These are phyloP conservation scores for Rhineura floridana DNA, from an alignment of 2,113 vertebrate species.

Conservation along the genomic window DNA sequence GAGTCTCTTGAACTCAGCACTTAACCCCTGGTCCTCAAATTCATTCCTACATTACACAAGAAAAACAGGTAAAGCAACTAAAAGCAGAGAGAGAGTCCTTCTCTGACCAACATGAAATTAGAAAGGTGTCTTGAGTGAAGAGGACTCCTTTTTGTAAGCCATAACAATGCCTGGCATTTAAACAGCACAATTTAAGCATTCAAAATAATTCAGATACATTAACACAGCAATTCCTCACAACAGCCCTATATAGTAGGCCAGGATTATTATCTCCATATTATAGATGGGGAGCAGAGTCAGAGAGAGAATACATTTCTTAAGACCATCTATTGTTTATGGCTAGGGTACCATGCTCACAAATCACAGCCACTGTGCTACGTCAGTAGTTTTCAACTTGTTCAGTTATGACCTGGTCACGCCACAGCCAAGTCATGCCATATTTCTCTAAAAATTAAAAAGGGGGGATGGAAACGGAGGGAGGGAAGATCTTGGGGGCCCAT, in stretches of 20 bases:
- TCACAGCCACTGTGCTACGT: neutral
- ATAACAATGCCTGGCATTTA: neutral
- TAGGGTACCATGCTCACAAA: too few relatives aligned
- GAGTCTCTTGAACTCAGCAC: neutral
- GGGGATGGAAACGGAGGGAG: neutral
- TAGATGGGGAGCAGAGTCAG: neutral
- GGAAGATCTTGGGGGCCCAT: neutral
- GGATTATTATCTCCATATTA: neutral
- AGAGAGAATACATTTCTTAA: neutral
- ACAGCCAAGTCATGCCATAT: neutral
- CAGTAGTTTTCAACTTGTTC: neutral
- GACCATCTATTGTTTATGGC: neutral
- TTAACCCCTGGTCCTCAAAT: neutral
- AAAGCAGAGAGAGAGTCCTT: neutral
- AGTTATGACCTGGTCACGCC: neutral
- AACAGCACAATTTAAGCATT: neutral
- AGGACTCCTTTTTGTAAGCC: neutral
- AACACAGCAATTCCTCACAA: neutral
- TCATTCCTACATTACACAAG: neutral
- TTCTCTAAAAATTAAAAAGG: neutral
- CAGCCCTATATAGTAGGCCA: neutral
- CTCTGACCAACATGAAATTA: neutral
- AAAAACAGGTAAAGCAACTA: too few relatives aligned
- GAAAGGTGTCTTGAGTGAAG: neutral
- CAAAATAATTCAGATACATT: neutral